Base-by-base conservation (phyloP, 2,888 invertebrate species). In the Oxyteleia sp. region DNA sequence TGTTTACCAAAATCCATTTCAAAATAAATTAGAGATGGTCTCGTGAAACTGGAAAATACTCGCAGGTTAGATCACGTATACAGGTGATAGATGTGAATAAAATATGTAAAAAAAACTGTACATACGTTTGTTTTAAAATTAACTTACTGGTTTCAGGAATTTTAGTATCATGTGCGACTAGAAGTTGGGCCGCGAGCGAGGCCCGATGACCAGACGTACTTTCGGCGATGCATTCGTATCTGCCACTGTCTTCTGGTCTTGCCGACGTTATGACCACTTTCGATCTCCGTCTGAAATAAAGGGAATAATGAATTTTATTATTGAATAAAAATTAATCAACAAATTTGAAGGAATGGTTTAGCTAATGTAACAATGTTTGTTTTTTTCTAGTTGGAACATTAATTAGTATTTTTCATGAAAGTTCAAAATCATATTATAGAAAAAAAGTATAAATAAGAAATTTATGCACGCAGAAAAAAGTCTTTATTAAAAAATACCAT, bases 201-300 rank as follows among this genome's bases (percentile, higher is more conserved):
- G 95, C 95, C 80, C 94, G 94, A 83, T 95, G 94, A 82, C 95
- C 95, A 87, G 95, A 94, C 84, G 95, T 95, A 86, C 96, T 96
- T 92, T 96, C 96, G 85, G 97, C 97, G 90, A 96, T 95, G 94
- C 98, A 98, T 94, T 97, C 96, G 94, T 97, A 98, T 91, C 94
- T 94, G 91, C 97, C 97, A 88, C 95, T 95, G 94, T 97, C 97
- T 93, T 96, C 95, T 89, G 94, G 95, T 91, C 95, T 95, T 90
- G 96, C 96, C 92, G 96, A 95, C 92, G 95, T 95, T 94, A 97
- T 96, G 93, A 96, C 96, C 94, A 98, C 95, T 94, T 96, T 96
- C 94, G 97, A 97, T 95, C 96, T 96, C 95, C 96, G 96, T 94
- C 80, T 80, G 61, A 53, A 72, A 71, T 13, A n/a, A n/a, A n/a